phyloP scores from a whole-genome alignment of 92 coral and sea anemone species.

The Umimayanthus chanpuru region DNA sequence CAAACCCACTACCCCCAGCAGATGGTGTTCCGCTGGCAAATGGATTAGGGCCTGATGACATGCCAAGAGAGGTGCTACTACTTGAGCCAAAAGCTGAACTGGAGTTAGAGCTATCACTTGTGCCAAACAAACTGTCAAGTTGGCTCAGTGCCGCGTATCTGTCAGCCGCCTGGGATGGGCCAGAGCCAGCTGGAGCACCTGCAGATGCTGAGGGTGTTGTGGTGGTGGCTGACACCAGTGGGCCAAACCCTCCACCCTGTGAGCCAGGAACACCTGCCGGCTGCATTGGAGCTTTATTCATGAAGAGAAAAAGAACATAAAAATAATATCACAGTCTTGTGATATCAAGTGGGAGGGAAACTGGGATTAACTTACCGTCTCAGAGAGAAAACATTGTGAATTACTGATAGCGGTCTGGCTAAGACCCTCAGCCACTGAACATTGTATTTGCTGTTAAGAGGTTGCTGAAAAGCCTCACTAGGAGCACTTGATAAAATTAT shows the following conservation, averaged over 20 bases:
- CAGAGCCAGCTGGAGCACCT: conserved; percentile 46
- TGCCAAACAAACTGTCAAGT: conserved; percentile 80
- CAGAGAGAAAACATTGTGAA: too few relatives aligned
- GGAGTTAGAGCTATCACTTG: conserved; percentile 56
- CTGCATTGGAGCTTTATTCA: conserved; percentile 60
- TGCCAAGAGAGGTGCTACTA: conserved; percentile 75
- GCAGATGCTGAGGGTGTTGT: conserved; percentile 50
- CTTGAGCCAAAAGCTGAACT: conserved; percentile 79
- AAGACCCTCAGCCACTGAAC: too few relatives aligned
- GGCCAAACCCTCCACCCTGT: conserved; percentile 84
- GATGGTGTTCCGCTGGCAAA: conserved; percentile 69
- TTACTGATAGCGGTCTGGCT: too few relatives aligned
- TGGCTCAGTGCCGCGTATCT: conserved; percentile 95
- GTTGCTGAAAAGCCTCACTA: too few relatives aligned
- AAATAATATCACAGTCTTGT: not conserved
- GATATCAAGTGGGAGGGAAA: too few relatives aligned
- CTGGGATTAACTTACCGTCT: too few relatives aligned
- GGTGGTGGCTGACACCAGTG: conserved; percentile 86
- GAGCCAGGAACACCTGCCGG: conserved; percentile 58
- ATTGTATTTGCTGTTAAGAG: too few relatives aligned
- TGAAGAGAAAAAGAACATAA: not conserved
- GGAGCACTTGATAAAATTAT: too few relatives aligned
- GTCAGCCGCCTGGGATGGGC: conserved; percentile 54
- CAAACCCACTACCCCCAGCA: conserved; percentile 37
- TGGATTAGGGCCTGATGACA: conserved; percentile 98